Evolutionary conservation across 2,797 vertebrate species (phyloP).

Genomic region (Loriculus beryllinus): DNA sequence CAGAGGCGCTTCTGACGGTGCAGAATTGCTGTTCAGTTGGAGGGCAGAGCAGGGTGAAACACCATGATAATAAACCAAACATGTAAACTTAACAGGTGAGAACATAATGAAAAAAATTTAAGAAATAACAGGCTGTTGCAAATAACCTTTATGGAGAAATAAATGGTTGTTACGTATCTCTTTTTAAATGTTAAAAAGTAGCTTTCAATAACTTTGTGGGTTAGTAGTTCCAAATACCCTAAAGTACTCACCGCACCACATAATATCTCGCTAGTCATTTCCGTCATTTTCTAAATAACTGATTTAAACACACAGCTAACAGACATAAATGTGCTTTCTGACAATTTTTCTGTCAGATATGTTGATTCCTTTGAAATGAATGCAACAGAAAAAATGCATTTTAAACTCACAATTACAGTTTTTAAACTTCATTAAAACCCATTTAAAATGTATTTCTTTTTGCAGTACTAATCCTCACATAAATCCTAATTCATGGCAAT

Average conservation of each 20-base stretch:
- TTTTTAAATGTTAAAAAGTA: neutral
- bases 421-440: neutral
- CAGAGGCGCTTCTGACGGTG: accelerated
- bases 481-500: neutral
- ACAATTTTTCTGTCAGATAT: neutral
- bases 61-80: accelerated
- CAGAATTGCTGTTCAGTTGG: neutral
- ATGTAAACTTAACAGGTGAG: neutral
- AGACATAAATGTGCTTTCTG: neutral
- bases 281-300: neutral
- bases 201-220: neutral
- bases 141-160: neutral
- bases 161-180: neutral
- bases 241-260: neutral
- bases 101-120: neutral
- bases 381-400: neutral
- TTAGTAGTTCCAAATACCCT: neutral
- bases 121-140: neutral
- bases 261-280: neutral
- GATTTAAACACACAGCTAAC: neutral
- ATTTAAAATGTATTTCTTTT: neutral
- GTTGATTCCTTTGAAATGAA: neutral
- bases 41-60: neutral
- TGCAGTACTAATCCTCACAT: neutral
- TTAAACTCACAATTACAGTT: neutral